phyloP scores from a whole-genome alignment of 2,113 vertebrate species.

The Clinocottus analis region DNA sequence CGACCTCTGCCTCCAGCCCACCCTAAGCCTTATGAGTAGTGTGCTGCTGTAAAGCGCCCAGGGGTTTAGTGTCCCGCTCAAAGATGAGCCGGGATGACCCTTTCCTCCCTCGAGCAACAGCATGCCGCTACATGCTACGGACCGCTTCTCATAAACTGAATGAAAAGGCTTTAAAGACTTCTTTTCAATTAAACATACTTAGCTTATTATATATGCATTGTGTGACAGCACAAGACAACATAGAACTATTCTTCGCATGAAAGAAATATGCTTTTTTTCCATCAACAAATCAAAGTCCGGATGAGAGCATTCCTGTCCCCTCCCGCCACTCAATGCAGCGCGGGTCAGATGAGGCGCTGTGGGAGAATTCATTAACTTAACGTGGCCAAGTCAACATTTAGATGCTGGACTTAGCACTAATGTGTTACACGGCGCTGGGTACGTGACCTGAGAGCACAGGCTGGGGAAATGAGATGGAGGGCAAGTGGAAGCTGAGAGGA shows the following conservation, averaged over 20 bases:
- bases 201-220: background rate
- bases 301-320: background rate
- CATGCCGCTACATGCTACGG: no score
- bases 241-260: background rate
- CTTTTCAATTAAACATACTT: background rate
- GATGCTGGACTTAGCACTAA: slow-evolving; percentile 2
- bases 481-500: slow-evolving; percentile 2
- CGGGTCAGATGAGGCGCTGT: background rate
- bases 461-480: slow-evolving; percentile 11
- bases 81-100: background rate
- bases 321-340: background rate
- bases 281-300: background rate
- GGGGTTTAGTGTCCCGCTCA: background rate
- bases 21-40: background rate
- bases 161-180: background rate
- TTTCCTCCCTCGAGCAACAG: background rate
- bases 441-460: slow-evolving; percentile 22
- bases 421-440: slow-evolving; percentile 15
- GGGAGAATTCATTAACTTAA: slow-evolving; percentile 72
- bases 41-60: background rate
- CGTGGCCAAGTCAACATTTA: slow-evolving; percentile 38
- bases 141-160: background rate
- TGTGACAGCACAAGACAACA: background rate
- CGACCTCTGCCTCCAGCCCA: no score
- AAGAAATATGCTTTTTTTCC: background rate